Percentiles rank a stretch among this genome's conserved stretches.
phyloP scores from a whole-genome alignment of 2,113 vertebrate species.

The Dromiciops gliroides region DNA sequence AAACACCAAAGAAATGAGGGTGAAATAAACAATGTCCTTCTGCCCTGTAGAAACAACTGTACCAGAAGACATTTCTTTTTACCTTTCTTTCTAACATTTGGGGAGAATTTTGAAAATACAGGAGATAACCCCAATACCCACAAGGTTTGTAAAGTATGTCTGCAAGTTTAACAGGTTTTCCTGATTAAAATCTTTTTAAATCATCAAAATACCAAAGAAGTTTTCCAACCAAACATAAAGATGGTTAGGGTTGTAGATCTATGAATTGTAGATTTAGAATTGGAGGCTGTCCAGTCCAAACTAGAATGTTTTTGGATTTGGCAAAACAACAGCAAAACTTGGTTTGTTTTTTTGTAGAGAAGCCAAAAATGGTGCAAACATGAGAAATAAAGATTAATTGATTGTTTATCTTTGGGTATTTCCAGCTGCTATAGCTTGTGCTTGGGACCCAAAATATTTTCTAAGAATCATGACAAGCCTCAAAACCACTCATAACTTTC shows the following conservation, averaged over 20 bases:
- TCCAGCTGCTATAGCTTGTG: background rate
- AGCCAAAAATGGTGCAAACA: background rate
- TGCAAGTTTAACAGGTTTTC: constrained; percentile 45
- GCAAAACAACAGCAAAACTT: background rate
- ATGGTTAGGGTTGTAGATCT: background rate
- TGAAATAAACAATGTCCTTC: background rate
- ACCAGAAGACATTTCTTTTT: constrained; percentile 19
- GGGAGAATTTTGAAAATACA: background rate
- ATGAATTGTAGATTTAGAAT: background rate
- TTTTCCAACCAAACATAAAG: background rate
- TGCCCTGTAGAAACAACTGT: background rate
- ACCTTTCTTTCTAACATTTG: constrained; percentile 10
- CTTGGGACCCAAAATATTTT: background rate
- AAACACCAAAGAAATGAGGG: background rate
- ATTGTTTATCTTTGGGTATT: background rate
- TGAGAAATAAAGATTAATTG: background rate
- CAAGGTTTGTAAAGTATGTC: background rate
- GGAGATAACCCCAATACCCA: background rate
- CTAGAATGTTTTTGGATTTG: background rate
- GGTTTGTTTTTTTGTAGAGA: constrained; percentile 5
- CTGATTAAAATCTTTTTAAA: constrained; percentile 45
- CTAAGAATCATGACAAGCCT: background rate
- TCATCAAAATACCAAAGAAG: constrained; percentile 6
- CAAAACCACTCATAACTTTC: background rate
- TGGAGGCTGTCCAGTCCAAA: background rate